Evolutionary conservation across 1,140 invertebrate genomes (phyloP).

Genomic region (Lepidotrigona ventralis): DNA sequence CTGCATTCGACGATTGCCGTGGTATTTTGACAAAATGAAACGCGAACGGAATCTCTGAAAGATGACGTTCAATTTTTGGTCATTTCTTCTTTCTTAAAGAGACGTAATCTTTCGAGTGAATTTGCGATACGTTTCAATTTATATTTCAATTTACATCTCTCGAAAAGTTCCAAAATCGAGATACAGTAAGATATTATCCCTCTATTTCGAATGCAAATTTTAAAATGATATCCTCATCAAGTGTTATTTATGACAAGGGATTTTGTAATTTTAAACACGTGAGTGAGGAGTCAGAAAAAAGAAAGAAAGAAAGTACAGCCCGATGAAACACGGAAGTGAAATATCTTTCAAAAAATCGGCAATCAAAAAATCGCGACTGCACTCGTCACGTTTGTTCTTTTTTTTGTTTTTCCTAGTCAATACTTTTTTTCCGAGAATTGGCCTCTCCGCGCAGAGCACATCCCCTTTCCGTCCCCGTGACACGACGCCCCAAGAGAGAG

Average conservation of each 20-base stretch:
- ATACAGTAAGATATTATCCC: background rate
- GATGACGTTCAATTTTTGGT: too few species aligned
- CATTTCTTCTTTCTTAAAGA: too few species aligned
- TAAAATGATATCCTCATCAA: background rate
- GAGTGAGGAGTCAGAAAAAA: too few species aligned
- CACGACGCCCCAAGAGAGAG: constrained; percentile 61
- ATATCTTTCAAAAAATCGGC: background rate
- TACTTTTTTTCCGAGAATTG: constrained; percentile 57
- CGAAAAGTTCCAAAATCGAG: background rate
- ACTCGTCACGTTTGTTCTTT: constrained; percentile 10
- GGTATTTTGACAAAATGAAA: too few species aligned
- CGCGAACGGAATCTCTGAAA: background rate
- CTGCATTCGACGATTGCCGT: background rate
- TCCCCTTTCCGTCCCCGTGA: constrained; percentile 58
- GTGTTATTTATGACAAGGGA: background rate
- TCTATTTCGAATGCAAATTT: background rate
- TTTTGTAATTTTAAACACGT: background rate
- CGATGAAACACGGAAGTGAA: background rate
- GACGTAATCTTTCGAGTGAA: too few species aligned
- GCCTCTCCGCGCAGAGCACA: constrained; percentile 63
- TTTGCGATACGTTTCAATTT: too few species aligned
- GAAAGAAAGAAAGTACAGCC: background rate
- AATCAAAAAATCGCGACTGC: background rate
- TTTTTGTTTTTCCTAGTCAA: constrained; percentile 41
- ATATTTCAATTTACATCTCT: background rate